Conservation (phyloP, 2,888 invertebrate genomes). For the Aelia acuminata region DNA sequence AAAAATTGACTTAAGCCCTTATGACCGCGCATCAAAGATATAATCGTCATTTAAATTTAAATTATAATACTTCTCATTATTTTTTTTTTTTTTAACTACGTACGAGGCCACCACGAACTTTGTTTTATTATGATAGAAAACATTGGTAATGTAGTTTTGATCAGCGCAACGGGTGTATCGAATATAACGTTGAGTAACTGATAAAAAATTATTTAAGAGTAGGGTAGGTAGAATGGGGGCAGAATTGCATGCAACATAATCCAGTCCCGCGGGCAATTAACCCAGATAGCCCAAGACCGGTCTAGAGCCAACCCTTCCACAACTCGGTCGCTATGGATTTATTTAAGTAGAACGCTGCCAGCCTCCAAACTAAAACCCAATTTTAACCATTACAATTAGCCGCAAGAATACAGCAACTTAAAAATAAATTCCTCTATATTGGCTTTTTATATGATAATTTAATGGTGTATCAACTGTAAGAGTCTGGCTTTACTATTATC, state of each 20-base stretch:
- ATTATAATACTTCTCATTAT: no score
- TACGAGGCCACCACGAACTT: no score
- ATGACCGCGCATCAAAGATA: no score
- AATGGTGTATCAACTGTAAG: no score
- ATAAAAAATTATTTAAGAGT: slow-evolving; percentile 42
- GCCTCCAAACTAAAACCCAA: neutral
- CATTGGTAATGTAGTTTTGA: no score
- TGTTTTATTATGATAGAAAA: no score
- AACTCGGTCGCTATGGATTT: neutral
- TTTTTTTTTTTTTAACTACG: no score
- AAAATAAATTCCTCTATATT: no score
- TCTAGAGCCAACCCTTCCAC: neutral
- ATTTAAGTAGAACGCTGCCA: neutral
- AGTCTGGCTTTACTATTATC: no score
- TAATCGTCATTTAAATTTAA: no score
- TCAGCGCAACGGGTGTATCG: neutral
- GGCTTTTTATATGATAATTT: no score
- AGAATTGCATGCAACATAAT: slow-evolving; percentile 28
- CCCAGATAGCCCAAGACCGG: slow-evolving; percentile 7
- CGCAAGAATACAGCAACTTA: neutral
- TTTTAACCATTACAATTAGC: neutral
- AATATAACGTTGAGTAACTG: slow-evolving; percentile 22
- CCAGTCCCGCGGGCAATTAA: slow-evolving; percentile 20
- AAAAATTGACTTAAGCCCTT: no score
- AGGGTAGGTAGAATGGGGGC: neutral